A percentile compares a stretch with the other conserved stretches of the same genome.
phyloP scores from a whole-genome alignment of 2,888 invertebrate species.

The Nowickia ferox region DNA sequence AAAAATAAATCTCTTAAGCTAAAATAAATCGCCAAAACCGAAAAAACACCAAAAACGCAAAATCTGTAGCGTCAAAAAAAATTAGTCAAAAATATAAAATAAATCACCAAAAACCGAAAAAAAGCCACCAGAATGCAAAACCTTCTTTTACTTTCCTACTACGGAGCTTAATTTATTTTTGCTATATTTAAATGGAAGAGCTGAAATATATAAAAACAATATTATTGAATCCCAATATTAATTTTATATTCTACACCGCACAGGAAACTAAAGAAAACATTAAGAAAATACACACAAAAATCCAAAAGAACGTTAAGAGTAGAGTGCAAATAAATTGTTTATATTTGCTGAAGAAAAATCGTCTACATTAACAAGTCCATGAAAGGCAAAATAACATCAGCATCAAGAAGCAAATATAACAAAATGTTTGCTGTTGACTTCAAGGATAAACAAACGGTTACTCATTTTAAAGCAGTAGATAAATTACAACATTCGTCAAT shows the following conservation, averaged over 20 bases:
- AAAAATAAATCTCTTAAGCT: too few species aligned
- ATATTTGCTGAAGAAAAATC: conserved; percentile 60
- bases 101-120: too few species aligned
- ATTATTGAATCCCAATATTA: conserved; percentile 45
- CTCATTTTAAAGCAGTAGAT: not conserved
- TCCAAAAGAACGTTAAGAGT: not conserved
- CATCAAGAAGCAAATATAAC: not conserved
- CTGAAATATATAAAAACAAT: conserved; percentile 14
- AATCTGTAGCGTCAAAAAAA: too few species aligned
- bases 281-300: not conserved
- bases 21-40: too few species aligned
- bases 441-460: not conserved
- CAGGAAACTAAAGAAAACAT: not conserved
- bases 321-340: conserved; percentile 45
- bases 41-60: too few species aligned
- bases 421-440: conserved; percentile 24
- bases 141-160: too few species aligned
- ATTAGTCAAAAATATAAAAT: too few species aligned
- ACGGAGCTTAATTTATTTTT: too few species aligned
- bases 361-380: conserved; percentile 60
- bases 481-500: too few species aligned
- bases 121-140: too few species aligned
- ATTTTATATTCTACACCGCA: conserved; percentile 8
- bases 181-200: too few species aligned
- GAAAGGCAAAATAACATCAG: conserved; percentile 43